These are phyloP conservation scores for Cherax destructor DNA, from an alignment of 1,140 invertebrate genomes.

Conservation along the genomic window DNA sequence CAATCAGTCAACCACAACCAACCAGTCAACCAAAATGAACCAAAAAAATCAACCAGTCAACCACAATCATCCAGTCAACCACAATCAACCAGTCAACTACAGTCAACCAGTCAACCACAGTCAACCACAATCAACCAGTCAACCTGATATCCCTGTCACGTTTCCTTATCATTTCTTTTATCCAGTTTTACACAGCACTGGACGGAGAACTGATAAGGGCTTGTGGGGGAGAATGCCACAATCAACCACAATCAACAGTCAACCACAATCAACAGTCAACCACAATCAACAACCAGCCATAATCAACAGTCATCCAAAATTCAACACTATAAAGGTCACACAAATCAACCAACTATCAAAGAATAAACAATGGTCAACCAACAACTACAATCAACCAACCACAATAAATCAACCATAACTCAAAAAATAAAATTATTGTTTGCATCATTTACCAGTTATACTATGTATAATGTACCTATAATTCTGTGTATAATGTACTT, in stretches of 20 bases:
- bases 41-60: not conserved
- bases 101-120: not conserved
- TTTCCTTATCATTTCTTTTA: slow-evolving; percentile 70
- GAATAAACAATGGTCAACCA: too few relatives aligned
- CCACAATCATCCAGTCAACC: not conserved
- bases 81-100: not conserved
- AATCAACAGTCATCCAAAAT: too few relatives aligned
- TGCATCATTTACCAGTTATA: too few relatives aligned
- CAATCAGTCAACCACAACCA: not conserved
- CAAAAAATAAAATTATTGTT: too few relatives aligned
- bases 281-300: too few relatives aligned
- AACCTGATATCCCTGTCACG: slow-evolving; percentile 48
- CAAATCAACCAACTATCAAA: too few relatives aligned
- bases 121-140: not conserved
- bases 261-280: not conserved
- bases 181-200: slow-evolving; percentile 67
- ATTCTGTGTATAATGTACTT: too few relatives aligned
- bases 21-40: not conserved
- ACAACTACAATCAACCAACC: too few relatives aligned
- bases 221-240: slow-evolving; percentile 54
- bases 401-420: too few relatives aligned
- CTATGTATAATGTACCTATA: too few relatives aligned
- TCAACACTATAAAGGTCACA: too few relatives aligned
- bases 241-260: not conserved
- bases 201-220: slow-evolving; percentile 71